Evolutionary conservation across 2,113 vertebrate species (phyloP).

Genomic region (Gasterosteus aculeatus): DNA sequence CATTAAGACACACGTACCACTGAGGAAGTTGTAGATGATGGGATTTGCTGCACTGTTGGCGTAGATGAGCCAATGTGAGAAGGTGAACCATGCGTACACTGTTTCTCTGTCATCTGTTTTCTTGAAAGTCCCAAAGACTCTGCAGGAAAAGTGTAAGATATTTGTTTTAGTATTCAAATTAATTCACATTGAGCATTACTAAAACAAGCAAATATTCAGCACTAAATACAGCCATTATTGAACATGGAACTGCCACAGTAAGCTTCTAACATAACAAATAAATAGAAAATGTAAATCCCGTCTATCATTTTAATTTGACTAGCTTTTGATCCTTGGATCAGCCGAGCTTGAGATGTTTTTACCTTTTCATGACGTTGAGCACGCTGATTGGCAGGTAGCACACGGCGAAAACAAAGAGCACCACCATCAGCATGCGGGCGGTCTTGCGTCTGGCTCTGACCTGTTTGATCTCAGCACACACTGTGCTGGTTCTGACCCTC

Average conservation of each 20-base stretch:
- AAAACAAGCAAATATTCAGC: not conserved
- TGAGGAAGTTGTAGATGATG: slow-evolving; percentile 99
- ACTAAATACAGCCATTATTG: not conserved
- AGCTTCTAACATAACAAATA: not conserved
- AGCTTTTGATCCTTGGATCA: not conserved
- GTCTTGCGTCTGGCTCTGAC: slow-evolving; percentile 91
- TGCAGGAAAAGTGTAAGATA: slow-evolving; percentile 58
- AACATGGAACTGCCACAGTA: not conserved
- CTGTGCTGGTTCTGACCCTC: slow-evolving; percentile 84
- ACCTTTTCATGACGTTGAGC: slow-evolving; percentile 98
- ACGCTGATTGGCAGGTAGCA: slow-evolving; percentile 98
- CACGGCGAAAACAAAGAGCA: slow-evolving; percentile 93
- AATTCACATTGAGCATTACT: not conserved
- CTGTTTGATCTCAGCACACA: slow-evolving; percentile 96
- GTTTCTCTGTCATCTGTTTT: slow-evolving; percentile 91
- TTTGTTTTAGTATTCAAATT: not conserved
- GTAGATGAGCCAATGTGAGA: slow-evolving; percentile 98
- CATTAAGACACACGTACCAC: slow-evolving; percentile 84
- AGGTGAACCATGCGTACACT: slow-evolving; percentile 96
- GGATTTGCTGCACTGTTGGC: slow-evolving; percentile 98
- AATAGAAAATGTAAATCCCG: not conserved
- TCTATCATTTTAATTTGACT: not conserved
- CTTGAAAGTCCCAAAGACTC: slow-evolving; percentile 94
- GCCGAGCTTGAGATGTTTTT: slow-evolving; percentile 28
- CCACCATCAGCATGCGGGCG: slow-evolving; percentile 96